phyloP scores from a whole-genome alignment of 2,797 vertebrate species.

The Numenius phaeopus region DNA sequence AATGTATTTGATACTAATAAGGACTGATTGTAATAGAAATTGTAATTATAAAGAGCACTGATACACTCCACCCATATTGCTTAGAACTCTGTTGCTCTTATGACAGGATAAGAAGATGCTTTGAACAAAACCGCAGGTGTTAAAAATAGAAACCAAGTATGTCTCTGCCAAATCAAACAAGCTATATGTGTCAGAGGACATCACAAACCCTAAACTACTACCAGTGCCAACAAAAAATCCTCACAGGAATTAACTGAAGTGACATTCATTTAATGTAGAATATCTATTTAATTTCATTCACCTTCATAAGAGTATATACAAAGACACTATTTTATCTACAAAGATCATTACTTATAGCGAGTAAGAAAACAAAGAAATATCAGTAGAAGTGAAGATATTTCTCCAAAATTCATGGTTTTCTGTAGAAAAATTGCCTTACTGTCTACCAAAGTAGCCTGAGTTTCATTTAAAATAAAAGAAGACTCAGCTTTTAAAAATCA shows the following conservation, averaged over 20 bases:
- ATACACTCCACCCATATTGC: background rate
- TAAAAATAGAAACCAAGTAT: background rate
- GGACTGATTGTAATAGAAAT: background rate
- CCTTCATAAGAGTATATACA: background rate
- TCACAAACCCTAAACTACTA: background rate
- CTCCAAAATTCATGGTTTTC: background rate
- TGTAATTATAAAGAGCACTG: background rate
- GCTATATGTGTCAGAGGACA: background rate
- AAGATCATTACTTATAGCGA: background rate
- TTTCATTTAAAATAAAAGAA: background rate
- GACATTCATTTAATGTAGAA: background rate
- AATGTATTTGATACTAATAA: background rate
- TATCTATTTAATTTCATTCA: background rate
- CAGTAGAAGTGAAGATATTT: background rate
- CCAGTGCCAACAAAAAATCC: background rate
- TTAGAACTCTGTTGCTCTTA: background rate
- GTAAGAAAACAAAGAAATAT: background rate
- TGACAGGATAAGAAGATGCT: background rate
- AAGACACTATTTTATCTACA: background rate
- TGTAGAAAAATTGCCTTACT: background rate
- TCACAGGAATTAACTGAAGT: background rate
- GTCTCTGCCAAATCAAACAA: background rate
- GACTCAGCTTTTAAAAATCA: background rate
- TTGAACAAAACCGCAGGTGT: background rate
- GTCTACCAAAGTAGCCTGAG: background rate